Base-by-base conservation (phyloP, 2,113 vertebrate genomes). In the Redunca redunca region DNA sequence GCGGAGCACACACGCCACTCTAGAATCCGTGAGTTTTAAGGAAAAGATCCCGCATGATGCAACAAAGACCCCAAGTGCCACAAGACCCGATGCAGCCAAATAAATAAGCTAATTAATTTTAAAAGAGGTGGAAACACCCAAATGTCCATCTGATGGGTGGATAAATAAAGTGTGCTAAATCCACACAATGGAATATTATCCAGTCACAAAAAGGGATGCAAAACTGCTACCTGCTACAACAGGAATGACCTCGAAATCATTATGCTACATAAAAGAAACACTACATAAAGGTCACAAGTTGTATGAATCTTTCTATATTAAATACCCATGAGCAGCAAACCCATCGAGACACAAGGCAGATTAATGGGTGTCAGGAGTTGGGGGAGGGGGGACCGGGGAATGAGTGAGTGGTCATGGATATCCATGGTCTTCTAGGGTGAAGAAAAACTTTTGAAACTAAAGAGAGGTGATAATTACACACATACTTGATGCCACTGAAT, bases 371-470 rank as follows among this genome's bases (percentile, higher is more conserved):
- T 7, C 5, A 4, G n/a, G 52, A 50, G 13, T 0, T 3, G 23
- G 25, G 17, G 28, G 7, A 2, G 3, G 62, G 36, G 25, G 14
- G 2, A 83, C 2, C 0, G 2, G 2, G 15, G 36, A 85, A 19
- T 1, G 9, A n/a, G 7, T 0, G 5, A 21, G 3, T 2, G 48
- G 6, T 16, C 7, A 0, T 9, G n/a, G 12, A n/a, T 5, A 6
- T 10, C 28, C 2, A 36, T 1, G 11, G 33, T 21, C 30, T 43
- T 33, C 78, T 3, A 11, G 55, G 67, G 14, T 7, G 48, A 53
- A 3, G 16, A 43, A 7, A 17, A 16, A 0, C 1, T 43, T 48
- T n/a, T 2, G 57, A 28, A 50, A 36, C 81, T n/a, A 2, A 28
- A 28, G 74, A 40, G 46, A 14, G 26, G 25, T 1, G 6, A 11